A percentile compares a stretch with the other conserved stretches of the same genome.
phyloP scores from a whole-genome alignment of 2,113 vertebrate species.

The Oxyura jamaicensis region DNA sequence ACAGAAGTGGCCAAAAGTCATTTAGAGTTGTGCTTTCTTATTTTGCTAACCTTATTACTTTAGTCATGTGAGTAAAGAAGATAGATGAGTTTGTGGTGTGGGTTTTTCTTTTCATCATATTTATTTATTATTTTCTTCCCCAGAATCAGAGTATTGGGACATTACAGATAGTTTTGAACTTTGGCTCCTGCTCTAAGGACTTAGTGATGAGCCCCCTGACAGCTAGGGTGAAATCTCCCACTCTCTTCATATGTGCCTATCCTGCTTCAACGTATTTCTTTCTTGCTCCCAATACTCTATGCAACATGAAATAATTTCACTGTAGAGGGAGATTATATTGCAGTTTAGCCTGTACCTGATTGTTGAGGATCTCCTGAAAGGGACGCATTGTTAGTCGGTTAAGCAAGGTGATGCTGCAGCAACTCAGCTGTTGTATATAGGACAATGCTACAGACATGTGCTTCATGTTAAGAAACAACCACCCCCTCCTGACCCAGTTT shows the following conservation, averaged over 20 bases:
- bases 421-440: neutral
- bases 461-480: neutral
- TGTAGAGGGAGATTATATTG: neutral
- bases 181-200: neutral
- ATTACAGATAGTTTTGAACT: neutral
- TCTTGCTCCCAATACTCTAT: neutral
- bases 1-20: neutral
- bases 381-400: accelerated
- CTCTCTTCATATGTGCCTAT: neutral
- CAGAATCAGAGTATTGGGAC: neutral
- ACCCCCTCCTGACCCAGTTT: neutral
- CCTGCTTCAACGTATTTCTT: neutral
- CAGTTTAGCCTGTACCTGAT: neutral
- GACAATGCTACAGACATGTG: neutral
- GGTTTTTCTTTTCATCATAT: no score
- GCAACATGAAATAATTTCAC: neutral
- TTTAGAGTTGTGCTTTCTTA: neutral
- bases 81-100: no score
- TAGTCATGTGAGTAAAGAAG: neutral
- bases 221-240: neutral
- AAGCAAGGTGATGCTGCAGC: neutral
- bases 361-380: neutral
- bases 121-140: neutral
- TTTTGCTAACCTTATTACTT: neutral
- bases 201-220: neutral